phyloP scores from a whole-genome alignment of 2,888 invertebrate species.

The Cyclophora albipunctata region DNA sequence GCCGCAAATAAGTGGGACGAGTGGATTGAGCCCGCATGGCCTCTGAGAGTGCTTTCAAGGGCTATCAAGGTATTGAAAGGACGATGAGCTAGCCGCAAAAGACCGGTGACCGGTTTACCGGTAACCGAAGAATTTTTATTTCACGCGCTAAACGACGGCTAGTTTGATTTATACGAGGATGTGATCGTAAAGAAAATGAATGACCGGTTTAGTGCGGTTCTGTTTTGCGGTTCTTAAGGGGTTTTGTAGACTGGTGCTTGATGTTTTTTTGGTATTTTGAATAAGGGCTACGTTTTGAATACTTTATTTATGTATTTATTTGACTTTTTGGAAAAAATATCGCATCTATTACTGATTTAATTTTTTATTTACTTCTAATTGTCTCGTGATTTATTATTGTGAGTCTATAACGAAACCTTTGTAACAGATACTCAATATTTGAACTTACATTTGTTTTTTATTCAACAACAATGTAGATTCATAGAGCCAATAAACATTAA shows the following conservation, averaged over 20 bases:
- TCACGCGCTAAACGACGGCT: constrained; percentile 10
- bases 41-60: constrained; percentile 40
- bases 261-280: too few relatives aligned
- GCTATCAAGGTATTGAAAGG: constrained; percentile 44
- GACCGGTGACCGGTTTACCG: constrained; percentile 36
- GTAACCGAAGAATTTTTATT: constrained; percentile 29
- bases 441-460: too few relatives aligned
- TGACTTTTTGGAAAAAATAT: too few relatives aligned
- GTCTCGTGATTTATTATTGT: too few relatives aligned
- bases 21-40: constrained; percentile 41
- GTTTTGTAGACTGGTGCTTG: not conserved
- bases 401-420: too few relatives aligned
- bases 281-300: too few relatives aligned
- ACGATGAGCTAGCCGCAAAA: constrained; percentile 39
- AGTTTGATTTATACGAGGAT: constrained; percentile 17
- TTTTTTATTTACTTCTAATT: too few relatives aligned
- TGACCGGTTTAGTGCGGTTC: not conserved
- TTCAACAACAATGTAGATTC: too few relatives aligned
- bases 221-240: not conserved
- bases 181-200: constrained; percentile 2
- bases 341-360: too few relatives aligned
- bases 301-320: too few relatives aligned
- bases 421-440: too few relatives aligned
- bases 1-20: constrained; percentile 44
- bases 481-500: too few relatives aligned